Evolutionary conservation across 2,888 invertebrate genomes (phyloP).

Genomic region (Drosophila robusta): DNA sequence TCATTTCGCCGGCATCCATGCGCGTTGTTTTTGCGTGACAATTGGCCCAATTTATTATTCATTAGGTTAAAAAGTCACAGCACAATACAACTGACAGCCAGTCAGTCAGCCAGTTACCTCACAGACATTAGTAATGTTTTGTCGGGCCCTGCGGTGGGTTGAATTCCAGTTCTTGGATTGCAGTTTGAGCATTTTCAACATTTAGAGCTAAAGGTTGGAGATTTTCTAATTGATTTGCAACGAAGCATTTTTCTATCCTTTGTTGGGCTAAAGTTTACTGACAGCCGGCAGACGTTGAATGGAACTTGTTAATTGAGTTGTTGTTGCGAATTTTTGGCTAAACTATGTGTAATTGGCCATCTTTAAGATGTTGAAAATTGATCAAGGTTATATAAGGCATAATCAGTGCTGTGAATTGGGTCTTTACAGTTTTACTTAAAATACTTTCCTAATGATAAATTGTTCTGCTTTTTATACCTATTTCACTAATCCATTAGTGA

Average conservation of each 20-base stretch:
- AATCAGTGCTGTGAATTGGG: too few species aligned
- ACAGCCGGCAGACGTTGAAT: constrained; percentile 10
- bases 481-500: too few species aligned
- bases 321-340: not conserved
- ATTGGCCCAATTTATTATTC: constrained; percentile 83
- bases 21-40: constrained; percentile 81
- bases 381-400: constrained; percentile 1
- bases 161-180: constrained; percentile 15
- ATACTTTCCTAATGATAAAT: too few species aligned
- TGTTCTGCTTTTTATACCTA: too few species aligned
- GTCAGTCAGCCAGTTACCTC: constrained; percentile 65
- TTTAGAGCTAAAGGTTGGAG: constrained; percentile 49
- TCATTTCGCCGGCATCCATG: constrained; percentile 11
- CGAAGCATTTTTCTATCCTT: constrained; percentile 31
- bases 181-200: constrained; percentile 42
- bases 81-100: constrained; percentile 74
- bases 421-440: too few species aligned
- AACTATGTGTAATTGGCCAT: not conserved
- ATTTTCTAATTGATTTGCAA: constrained; percentile 69
- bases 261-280: constrained; percentile 31
- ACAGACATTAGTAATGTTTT: constrained; percentile 64
- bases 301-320: constrained; percentile 30
- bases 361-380: not conserved
- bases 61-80: constrained; percentile 82
- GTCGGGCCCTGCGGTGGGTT: constrained; percentile 14